phyloP scores from a whole-genome alignment of 1,140 invertebrate genomes.

The Leptoteleia sp. region DNA sequence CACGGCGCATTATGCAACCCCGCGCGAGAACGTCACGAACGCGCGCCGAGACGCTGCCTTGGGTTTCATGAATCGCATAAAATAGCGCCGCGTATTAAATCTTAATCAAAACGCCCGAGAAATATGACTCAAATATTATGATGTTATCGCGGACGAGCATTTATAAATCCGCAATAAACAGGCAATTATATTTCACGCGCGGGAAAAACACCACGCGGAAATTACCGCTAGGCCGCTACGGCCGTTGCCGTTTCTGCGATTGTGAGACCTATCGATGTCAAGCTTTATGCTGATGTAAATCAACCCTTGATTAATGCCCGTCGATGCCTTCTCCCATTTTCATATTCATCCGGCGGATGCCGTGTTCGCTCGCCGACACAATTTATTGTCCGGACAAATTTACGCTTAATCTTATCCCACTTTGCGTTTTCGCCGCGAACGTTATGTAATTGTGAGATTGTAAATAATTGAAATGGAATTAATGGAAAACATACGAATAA shows the following conservation, averaged over 20 bases:
- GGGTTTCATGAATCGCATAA: conserved; percentile 46
- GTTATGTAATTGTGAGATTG: no score
- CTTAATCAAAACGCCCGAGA: conserved; percentile 55
- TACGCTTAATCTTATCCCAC: no score
- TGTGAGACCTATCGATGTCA: no score
- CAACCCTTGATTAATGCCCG: conserved; percentile 9
- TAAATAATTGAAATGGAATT: no score
- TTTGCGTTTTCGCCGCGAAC: no score
- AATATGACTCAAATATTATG: conserved; percentile 51
- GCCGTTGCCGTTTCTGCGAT: conserved; percentile 10
- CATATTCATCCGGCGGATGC: not conserved
- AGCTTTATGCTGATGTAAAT: conserved; percentile 25
- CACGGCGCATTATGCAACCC: conserved; percentile 46
- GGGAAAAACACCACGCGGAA: conserved; percentile 14
- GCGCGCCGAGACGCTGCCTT: conserved; percentile 31
- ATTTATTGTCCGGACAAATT: no score
- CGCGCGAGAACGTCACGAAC: conserved; percentile 26
- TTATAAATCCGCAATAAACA: conserved; percentile 51
- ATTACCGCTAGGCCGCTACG: conserved; percentile 5
- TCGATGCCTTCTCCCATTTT: not conserved
- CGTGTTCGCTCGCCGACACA: no score
- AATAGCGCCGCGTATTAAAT: conserved; percentile 44
- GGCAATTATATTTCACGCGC: conserved; percentile 47
- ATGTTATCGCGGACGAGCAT: conserved; percentile 49
- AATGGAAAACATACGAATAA: no score